Conservation (phyloP, 2,113 vertebrate species). For the Megaleporinus macrocephalus region DNA sequence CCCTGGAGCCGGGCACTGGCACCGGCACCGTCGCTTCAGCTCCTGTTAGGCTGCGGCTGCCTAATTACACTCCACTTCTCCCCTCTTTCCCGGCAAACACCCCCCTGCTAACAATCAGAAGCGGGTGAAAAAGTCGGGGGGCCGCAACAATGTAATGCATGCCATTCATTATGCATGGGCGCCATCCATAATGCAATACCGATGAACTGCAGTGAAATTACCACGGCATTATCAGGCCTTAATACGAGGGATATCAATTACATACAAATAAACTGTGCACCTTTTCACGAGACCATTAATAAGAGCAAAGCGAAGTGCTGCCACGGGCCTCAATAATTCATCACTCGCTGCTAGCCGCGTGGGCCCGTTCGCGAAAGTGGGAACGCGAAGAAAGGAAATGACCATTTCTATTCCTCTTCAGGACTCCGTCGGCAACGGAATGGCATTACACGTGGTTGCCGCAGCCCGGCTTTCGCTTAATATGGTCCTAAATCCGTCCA, state of each 20-base stretch:
- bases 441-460: not conserved
- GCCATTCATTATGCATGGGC: not conserved
- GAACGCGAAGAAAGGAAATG: constrained; percentile 1
- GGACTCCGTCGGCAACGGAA: constrained; percentile 4
- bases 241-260: constrained; percentile 13
- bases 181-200: not conserved
- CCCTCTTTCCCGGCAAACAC: not conserved
- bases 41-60: not conserved
- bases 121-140: not conserved
- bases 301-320: not conserved
- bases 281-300: not conserved
- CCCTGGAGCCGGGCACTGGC: constrained; percentile 10
- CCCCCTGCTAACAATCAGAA: not conserved
- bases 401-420: not conserved
- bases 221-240: not conserved
- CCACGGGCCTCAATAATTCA: constrained; percentile 3
- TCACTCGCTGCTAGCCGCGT: not conserved
- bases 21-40: not conserved
- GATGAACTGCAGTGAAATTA: constrained; percentile 15
- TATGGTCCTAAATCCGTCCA: constrained; percentile 19
- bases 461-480: not conserved
- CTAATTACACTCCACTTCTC: not conserved
- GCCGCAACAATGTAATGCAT: constrained; percentile 8
- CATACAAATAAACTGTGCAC: not conserved
- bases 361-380: too few species aligned